Evolutionary conservation across 2,113 vertebrate species (phyloP).

Genomic region (Otis tarda): DNA sequence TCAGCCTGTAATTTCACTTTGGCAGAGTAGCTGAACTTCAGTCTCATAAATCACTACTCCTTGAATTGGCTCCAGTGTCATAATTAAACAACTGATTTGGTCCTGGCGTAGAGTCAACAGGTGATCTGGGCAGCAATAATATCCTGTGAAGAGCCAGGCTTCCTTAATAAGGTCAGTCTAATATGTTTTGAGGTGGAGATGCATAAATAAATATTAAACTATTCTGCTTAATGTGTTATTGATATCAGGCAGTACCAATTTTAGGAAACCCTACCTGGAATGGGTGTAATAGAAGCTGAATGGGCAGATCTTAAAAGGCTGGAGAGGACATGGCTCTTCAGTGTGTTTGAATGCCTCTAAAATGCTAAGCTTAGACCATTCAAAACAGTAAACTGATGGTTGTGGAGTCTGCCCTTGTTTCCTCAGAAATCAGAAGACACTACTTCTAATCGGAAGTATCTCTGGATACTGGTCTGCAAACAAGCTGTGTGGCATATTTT

Average conservation of each 20-base stretch:
- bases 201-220: background rate
- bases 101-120: background rate
- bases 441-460: background rate
- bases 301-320: background rate
- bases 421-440: background rate
- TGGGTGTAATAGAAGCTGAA: background rate
- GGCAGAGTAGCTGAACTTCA: background rate
- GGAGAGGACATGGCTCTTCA: background rate
- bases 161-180: background rate
- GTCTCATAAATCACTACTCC: background rate
- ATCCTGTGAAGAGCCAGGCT: background rate
- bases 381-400: background rate
- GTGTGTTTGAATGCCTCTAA: background rate
- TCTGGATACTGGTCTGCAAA: background rate
- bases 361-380: background rate
- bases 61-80: background rate
- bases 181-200: background rate
- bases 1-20: background rate
- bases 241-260: background rate
- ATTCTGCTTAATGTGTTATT: background rate
- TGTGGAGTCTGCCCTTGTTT: background rate
- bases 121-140: background rate
- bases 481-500: background rate
- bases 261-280: background rate
- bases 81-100: background rate